Conservation (phyloP, 2,888 invertebrate species). For the Beris morrisii region DNA sequence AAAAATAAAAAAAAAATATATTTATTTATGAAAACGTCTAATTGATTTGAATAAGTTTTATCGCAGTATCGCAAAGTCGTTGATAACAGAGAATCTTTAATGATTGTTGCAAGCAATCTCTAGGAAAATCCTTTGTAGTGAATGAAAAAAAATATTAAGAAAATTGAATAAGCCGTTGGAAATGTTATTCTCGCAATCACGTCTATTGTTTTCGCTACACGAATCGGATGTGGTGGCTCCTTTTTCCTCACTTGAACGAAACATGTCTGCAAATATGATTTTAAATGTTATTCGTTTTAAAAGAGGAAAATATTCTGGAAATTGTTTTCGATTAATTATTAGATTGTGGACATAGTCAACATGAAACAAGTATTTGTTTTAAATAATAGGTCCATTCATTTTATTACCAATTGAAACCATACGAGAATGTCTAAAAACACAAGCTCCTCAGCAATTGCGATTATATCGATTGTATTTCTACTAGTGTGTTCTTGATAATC, state of each 20-base stretch:
- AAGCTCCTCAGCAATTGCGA: no score
- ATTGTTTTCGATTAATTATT: no score
- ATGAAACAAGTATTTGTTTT: no score
- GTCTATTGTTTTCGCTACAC: constrained; percentile 92
- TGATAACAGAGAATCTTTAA: constrained; percentile 14
- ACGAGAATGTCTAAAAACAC: no score
- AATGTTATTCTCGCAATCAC: constrained; percentile 92
- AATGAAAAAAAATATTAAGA: constrained; percentile 93
- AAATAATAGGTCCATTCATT: no score
- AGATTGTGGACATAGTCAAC: no score
- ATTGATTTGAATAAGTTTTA: constrained; percentile 19
- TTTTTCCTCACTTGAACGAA: constrained; percentile 87
- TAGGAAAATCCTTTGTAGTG: constrained; percentile 82
- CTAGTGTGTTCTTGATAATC: no score
- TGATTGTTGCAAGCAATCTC: constrained; percentile 39
- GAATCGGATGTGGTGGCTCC: constrained; percentile 88
- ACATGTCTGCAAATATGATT: constrained; percentile 65
- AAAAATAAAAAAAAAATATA: constrained; percentile 27
- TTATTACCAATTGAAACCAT: no score
- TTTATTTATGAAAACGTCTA: neutral
- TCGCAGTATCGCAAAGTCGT: neutral
- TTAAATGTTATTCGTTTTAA: constrained; percentile 16
- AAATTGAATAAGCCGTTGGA: constrained; percentile 89
- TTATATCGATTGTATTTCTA: no score
- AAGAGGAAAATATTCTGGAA: neutral